Evolutionary conservation across 2,113 vertebrate genomes (phyloP), one percentile per base, ranked within the genome.

Genomic region (Rhinolophus sinicus): DNA sequence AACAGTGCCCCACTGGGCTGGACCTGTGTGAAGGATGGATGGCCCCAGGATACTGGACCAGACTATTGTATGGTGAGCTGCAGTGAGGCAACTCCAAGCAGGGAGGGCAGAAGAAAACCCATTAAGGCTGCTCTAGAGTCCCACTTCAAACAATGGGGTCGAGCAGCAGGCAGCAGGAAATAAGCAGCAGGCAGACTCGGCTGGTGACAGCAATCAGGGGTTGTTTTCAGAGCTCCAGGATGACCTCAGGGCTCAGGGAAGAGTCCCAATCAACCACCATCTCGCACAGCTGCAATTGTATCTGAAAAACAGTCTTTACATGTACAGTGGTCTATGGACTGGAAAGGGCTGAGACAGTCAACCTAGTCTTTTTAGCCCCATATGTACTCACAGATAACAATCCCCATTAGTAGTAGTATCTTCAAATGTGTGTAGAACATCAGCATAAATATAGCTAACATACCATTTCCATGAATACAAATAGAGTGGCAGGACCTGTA

Each of bases 21-120:
- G 94, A 95, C 93, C 93, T 96, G 85, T 96, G 93, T 96, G 90
- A 97, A 98, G 93, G 89, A 96, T 97, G 95, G 93, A 96, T 93
- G 93, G 67, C 93, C 95, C 84, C 95, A 95, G 97, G 96, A 95
- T 44, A 95, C 84, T 93, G 92, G 93, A 94, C 88, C 70, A 97
- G 85, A 83, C 91, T 72, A 38, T 94, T 96, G 76, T 88, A 92
- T 64, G 84, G 89, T n/a, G 89, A 96, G 64, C 82, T 94, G 50
- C 28, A 62, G 65, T 86, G 94, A 88, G 93, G 88, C 64, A 92
- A 93, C 54, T 92, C 81, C 85, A 95, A 96, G 91, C 95, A 93
- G 94, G 65, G 91, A 96, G 72, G 95, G 88, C 91, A 82, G 81
- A 93, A 82, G 93, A 97, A 98, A 98, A 95, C n/a, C 91, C 77